phyloP scores from a whole-genome alignment of 2,797 vertebrate species.

The Sitta carolinensis region DNA sequence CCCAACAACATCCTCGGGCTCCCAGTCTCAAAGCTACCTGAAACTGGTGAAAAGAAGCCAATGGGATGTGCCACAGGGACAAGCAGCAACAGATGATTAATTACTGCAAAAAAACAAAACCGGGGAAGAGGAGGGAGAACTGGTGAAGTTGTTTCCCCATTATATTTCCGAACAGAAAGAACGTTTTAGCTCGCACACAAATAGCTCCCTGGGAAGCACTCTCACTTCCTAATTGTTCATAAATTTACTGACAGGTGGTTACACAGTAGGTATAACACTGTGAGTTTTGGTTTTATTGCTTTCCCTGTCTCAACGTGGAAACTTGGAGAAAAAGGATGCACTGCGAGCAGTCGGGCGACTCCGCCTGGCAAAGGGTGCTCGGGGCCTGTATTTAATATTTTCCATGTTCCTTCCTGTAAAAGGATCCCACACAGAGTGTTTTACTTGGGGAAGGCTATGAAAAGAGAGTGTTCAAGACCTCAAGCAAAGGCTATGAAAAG shows the following conservation, averaged over 20 bases:
- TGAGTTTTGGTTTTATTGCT: conserved; percentile 71
- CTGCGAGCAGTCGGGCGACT: background rate
- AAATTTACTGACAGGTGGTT: conserved; percentile 82
- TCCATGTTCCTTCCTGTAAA: accelerated
- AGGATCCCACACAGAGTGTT: background rate
- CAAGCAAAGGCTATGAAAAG: background rate
- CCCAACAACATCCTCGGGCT: background rate
- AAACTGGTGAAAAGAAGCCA: background rate
- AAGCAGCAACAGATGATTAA: conserved; percentile 57
- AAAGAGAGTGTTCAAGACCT: background rate
- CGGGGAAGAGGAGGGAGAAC: background rate
- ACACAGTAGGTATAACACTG: conserved; percentile 73
- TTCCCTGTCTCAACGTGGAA: conserved; percentile 53
- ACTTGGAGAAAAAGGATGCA: conserved; percentile 31
- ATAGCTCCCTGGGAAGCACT: conserved; percentile 79
- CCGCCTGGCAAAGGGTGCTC: background rate
- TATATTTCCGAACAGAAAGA: conserved; percentile 68
- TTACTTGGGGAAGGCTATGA: background rate
- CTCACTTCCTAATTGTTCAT: conserved; percentile 81
- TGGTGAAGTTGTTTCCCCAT: conserved; percentile 69
- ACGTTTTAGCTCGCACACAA: conserved; percentile 69
- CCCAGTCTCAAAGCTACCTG: background rate
- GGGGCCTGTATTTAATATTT: background rate
- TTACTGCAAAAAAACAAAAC: conserved; percentile 55
- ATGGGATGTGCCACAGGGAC: background rate